Conservation (phyloP, 2,888 invertebrate genomes). For the Acleris literana region DNA sequence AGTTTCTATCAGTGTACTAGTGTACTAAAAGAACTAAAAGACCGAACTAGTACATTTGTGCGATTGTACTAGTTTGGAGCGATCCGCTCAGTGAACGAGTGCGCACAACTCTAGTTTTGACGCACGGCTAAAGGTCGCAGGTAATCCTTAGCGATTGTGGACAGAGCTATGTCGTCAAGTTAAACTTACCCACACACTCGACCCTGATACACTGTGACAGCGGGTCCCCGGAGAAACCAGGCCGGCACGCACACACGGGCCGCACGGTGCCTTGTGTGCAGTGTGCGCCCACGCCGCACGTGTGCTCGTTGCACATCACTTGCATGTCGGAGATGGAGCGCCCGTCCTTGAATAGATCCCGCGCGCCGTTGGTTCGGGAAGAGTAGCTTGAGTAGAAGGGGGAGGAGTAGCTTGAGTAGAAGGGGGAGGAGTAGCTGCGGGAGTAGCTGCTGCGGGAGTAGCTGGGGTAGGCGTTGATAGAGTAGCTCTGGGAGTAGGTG, state of each 20-base stretch:
- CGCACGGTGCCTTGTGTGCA: constrained; percentile 87
- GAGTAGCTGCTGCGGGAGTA: constrained; percentile 32
- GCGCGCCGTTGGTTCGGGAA: constrained; percentile 58
- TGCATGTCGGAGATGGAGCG: constrained; percentile 74
- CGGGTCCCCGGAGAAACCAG: constrained; percentile 92
- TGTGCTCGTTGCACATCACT: constrained; percentile 81
- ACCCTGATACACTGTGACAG: constrained; percentile 88
- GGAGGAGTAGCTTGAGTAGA: constrained; percentile 24
- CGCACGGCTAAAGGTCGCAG: no score
- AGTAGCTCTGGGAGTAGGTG: constrained; percentile 54
- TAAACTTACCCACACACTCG: constrained; percentile 86
- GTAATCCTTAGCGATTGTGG: no score
- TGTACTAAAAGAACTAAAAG: no score
- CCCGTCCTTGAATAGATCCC: constrained; percentile 67
- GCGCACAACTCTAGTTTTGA: no score
- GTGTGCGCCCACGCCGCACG: constrained; percentile 87
- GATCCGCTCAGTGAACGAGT: no score
- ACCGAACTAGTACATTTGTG: no score
- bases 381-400: constrained; percentile 67
- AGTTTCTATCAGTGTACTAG: no score
- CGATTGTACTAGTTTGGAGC: no score
- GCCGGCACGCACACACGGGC: constrained; percentile 91
- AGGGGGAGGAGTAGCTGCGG: constrained; percentile 57
- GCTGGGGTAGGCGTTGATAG: constrained; percentile 39
- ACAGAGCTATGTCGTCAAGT: no score